Conservation (phyloP, 2,113 vertebrate species). For the Meles meles region DNA sequence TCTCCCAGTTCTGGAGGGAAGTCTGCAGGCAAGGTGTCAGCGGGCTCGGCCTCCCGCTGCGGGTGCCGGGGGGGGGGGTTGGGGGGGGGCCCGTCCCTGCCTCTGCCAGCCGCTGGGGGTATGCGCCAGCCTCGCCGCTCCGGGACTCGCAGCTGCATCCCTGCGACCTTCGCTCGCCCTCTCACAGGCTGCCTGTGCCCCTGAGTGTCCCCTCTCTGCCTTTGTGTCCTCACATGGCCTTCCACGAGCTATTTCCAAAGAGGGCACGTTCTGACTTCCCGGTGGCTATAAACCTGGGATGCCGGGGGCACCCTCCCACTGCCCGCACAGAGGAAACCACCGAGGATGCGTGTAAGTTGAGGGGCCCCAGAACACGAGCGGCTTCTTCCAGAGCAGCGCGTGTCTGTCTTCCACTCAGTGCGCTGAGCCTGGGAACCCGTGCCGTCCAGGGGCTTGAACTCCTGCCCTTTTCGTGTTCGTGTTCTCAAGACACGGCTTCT, state of each 20-base stretch:
- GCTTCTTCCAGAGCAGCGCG: background rate
- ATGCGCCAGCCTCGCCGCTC: background rate
- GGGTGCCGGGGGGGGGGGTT: too few relatives aligned
- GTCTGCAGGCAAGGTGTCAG: too few relatives aligned
- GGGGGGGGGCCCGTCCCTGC: background rate
- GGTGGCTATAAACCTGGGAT: too few relatives aligned
- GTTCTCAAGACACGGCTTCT: background rate
- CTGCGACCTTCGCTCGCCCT: background rate
- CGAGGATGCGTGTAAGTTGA: background rate
- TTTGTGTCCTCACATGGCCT: background rate
- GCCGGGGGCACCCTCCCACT: background rate
- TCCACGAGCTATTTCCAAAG: background rate
- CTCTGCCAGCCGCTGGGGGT: background rate
- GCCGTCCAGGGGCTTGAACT: background rate
- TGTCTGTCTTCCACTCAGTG: background rate
- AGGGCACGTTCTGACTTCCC: background rate
- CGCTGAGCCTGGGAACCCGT: too few relatives aligned
- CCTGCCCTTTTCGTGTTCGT: too few relatives aligned
- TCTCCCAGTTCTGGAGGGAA: background rate
- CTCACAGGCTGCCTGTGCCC: background rate
- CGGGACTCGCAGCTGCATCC: too few relatives aligned
- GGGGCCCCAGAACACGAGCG: background rate
- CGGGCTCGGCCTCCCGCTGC: accelerated
- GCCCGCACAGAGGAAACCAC: background rate
- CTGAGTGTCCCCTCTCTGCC: too few relatives aligned